These are phyloP conservation scores for Epinotia demarniana DNA, from an alignment of 2,888 invertebrate species.

Conservation along the genomic window DNA sequence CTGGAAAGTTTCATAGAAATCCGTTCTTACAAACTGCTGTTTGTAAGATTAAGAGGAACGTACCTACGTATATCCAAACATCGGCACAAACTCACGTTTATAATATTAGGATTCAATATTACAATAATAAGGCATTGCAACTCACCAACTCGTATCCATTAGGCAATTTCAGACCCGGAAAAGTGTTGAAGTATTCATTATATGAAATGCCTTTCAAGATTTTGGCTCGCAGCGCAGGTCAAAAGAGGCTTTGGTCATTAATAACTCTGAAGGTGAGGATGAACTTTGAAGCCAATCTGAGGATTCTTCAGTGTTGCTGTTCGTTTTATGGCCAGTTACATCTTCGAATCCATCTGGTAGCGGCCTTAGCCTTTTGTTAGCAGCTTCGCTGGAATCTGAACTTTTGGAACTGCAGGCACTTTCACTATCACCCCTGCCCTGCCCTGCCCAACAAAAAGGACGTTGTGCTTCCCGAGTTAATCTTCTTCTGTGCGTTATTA, in stretches of 20 bases:
- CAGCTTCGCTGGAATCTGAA: neutral
- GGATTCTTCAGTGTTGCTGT: neutral
- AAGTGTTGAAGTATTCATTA: neutral
- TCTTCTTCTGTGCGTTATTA: neutral
- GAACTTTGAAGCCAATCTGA: too few relatives aligned
- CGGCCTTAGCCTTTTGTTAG: neutral
- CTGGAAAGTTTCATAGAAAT: too few relatives aligned
- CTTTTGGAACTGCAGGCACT: fast-evolving
- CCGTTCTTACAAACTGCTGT: too few relatives aligned
- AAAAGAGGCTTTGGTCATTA: neutral
- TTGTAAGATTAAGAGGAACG: too few relatives aligned
- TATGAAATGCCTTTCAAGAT: neutral
- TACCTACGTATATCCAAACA: too few relatives aligned
- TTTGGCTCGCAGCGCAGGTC: neutral
- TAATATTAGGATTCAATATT: too few relatives aligned
- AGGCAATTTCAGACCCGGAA: neutral
- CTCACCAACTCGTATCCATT: neutral
- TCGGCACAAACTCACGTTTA: too few relatives aligned
- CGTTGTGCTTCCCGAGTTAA: neutral
- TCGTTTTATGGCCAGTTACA: neutral
- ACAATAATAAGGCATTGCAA: neutral
- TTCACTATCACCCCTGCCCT: too few relatives aligned
- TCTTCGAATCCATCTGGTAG: neutral
- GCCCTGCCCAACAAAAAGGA: too few relatives aligned
- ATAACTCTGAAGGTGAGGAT: neutral